Base-by-base conservation (phyloP, 1,140 invertebrate species). In the Platorchestia sp. region DNA sequence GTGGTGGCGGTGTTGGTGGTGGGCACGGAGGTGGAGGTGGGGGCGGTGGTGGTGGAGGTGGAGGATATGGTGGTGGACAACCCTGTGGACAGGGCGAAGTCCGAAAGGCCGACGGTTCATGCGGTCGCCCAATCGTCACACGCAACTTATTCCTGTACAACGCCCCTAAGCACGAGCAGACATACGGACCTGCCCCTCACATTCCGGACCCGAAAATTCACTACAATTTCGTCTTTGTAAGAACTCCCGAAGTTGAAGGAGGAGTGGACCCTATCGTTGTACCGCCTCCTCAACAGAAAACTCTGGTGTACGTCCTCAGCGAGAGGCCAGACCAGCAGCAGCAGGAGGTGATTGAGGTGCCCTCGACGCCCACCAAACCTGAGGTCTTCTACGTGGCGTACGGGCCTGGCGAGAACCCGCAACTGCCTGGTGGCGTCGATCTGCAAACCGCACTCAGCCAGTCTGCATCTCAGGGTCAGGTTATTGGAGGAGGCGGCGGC, bases 351-450 rank as follows among this genome's bases (percentile, higher is more conserved):
- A 93, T 96, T 44, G 44, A n/a, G n/a, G n/a, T n/a, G n/a, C n/a
- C n/a, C n/a, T n/a, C n/a, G n/a, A n/a, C n/a, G n/a, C 95, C 95
- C n/a, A 75, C 95, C 43, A 95, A 95, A n/a, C 96, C 96, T 45
- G 95, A 96, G 90, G 95, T 96, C 44, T 96, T 91, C 95, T 96
- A 96, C 95, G 95, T 96, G 95, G 95, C 96, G 44, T 96, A 96
- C 95, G 95, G 87, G 5, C 95, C 95, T 5, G 96, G 96, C 0
- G 96, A 96, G 22, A 96, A 96, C 96, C 96, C 96, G 10, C 87
- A 75, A 27, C 95, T 96, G 16, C 95, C 96, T 86, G 95, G 91
- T 45, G 96, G 95, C 86, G 90, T 95, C n/a, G 95, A 95, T 75
- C 95, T 96, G 44, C 95, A 95, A 87, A 95, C 95, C 19, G 95